These are phyloP conservation scores for Sciurus vulgaris DNA, from an alignment of 2,797 vertebrate genomes.

Conservation along the genomic window DNA sequence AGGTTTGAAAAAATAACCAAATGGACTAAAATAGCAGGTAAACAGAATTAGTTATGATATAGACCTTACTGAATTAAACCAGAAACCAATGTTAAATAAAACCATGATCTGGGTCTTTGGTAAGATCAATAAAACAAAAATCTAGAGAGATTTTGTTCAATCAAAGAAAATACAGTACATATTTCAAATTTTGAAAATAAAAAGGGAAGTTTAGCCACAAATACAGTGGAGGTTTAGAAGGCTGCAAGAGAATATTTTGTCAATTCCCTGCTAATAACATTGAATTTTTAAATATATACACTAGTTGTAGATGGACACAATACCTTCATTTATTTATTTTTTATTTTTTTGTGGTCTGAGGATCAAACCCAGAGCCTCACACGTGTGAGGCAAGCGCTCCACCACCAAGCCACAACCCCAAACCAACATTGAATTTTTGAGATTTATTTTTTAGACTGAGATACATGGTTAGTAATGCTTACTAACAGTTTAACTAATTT, in stretches of 20 bases:
- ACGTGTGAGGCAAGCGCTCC: no score
- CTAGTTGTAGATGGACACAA: no score
- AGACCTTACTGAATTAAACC: neutral
- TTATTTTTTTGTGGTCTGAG: no score
- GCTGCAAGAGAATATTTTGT: neutral
- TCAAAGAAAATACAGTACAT: constrained; percentile 6
- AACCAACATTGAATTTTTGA: neutral
- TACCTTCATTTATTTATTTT: no score
- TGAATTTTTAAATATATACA: neutral
- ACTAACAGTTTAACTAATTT: neutral
- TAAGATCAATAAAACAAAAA: constrained; percentile 41
- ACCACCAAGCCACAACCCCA: no score
- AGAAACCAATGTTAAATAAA: constrained; percentile 10
- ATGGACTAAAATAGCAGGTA: neutral
- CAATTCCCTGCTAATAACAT: neutral
- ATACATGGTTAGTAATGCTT: neutral
- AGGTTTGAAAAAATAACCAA: neutral
- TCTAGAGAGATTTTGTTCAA: neutral
- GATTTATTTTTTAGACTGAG: neutral
- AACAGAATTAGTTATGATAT: neutral
- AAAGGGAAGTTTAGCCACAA: neutral
- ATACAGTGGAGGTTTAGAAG: neutral
- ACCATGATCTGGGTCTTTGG: neutral
- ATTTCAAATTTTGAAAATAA: constrained; percentile 26
- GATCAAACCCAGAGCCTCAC: no score